Percentiles rank a stretch among this genome's conserved stretches.
These are phyloP conservation scores for Caenorhabditis remanei DNA, from an alignment of 1,140 invertebrate species.

Conservation along the genomic window DNA sequence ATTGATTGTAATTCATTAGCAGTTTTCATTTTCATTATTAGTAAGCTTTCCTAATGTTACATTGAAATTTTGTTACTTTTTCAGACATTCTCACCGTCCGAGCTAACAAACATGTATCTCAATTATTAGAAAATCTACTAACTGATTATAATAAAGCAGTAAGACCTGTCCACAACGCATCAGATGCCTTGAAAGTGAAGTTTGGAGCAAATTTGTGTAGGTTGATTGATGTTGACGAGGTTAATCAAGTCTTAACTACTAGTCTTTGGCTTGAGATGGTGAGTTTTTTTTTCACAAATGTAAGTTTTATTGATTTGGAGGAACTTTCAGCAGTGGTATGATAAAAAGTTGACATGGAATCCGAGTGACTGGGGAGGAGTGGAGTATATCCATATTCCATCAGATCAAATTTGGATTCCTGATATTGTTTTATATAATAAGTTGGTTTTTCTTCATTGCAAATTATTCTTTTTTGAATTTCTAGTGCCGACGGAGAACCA, in stretches of 20 bases:
- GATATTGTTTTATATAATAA: conserved; percentile 81
- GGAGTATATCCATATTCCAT: conserved; percentile 83
- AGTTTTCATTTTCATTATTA: neutral
- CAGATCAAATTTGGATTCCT: conserved; percentile 87
- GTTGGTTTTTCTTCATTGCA: conserved; percentile 38
- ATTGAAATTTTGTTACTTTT: neutral
- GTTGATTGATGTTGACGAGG: conserved; percentile 84
- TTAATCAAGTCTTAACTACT: conserved; percentile 95
- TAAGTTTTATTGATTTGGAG: neutral
- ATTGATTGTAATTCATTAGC: neutral
- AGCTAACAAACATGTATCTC: conserved; percentile 27
- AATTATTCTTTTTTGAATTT: neutral
- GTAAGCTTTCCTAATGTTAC: neutral
- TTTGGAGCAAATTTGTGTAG: conserved; percentile 83
- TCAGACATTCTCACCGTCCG: neutral
- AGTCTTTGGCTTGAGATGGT: conserved; percentile 96
- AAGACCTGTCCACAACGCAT: conserved; percentile 92
- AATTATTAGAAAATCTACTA: conserved; percentile 60
- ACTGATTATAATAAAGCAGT: conserved; percentile 82
- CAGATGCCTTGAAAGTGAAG: conserved; percentile 90
- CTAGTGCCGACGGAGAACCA: conserved; percentile 80
- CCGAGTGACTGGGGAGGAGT: conserved; percentile 93
- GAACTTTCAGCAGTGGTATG: conserved; percentile 86
- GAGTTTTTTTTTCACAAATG: conserved; percentile 79
- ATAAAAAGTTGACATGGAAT: conserved; percentile 97